Evolutionary conservation across 2,113 vertebrate genomes (phyloP), one percentile per base, ranked within the genome.

Genomic region (Ginglymostoma cirratum): DNA sequence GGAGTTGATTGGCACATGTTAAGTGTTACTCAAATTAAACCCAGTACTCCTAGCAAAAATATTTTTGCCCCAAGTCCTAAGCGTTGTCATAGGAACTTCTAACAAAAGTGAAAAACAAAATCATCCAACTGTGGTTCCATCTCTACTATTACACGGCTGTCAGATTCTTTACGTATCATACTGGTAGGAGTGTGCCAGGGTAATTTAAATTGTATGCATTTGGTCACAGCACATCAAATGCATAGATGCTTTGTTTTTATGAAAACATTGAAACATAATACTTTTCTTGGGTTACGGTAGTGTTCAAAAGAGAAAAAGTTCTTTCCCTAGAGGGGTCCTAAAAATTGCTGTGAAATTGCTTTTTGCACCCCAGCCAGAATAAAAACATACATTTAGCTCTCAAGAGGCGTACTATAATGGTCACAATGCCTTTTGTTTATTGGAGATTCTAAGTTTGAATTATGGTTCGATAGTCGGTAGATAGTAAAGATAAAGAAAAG

Each of bases 281-380:
- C 30, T 34, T 90, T 89, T 61, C 87, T 30, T 90, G 55, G 52
- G 34, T 17, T 61, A 90, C 48, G 14, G 86, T 55, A 34, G 14
- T 65, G 30, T 65, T 61, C 30, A 34, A 92, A 34, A 92, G n/a
- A 65, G 89, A n/a, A 34, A n/a, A 66, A n/a, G 23, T 23, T 65
- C 38, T 93, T 65, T 65, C 89, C 38, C 55, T 30, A 66, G 89
- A 92, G 30, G 17, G 34, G 34, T 66, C 55, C 89, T 66, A 34
- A 92, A 52, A 66, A 92, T 34, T 7, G 30, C n/a, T 92, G 66
- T 17, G 17, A 92, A 92, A 92, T 66, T 92, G 89, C 61, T 34
- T 66, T 92, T 92, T 38, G 89, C 61, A 92, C 15, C 30, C 89
- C 55, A 92, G 89, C 61, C 89, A 92, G 66, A 92, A n/a, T 92